Conservation (phyloP, 2,113 vertebrate species). For the Rhinoderma darwinii region DNA sequence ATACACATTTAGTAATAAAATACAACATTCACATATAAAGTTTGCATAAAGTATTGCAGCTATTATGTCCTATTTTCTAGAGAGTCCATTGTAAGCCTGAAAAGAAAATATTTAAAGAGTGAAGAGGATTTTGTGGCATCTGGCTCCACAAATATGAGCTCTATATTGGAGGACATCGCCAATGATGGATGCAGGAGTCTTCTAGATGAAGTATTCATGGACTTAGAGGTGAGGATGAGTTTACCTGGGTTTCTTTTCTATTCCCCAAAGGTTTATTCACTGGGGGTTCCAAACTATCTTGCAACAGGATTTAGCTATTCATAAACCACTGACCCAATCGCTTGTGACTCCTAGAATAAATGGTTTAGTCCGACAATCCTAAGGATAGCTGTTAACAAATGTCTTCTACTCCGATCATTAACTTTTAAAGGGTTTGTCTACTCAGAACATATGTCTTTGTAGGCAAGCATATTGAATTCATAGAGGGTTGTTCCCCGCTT, state of each 20-base stretch:
- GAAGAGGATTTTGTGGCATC: slow-evolving; percentile 72
- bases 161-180: slow-evolving; percentile 85
- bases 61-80: slow-evolving; percentile 69
- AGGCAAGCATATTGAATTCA: no score
- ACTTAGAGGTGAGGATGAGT: slow-evolving; percentile 83
- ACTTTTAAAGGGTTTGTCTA: no score
- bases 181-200: slow-evolving; percentile 91
- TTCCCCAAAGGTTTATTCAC: background rate
- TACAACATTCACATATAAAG: no score
- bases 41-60: background rate
- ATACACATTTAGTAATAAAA: no score
- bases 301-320: background rate
- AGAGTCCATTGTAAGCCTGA: slow-evolving; percentile 93
- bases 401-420: no score
- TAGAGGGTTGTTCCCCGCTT: no score
- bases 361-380: no score
- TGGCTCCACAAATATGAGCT: slow-evolving; percentile 83
- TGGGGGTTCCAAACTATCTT: no score
- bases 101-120: slow-evolving; percentile 88
- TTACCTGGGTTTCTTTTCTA: background rate
- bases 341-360: no score
- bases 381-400: no score
- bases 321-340: background rate
- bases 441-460: no score
- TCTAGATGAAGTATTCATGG: slow-evolving; percentile 94